A percentile compares a stretch with the other conserved stretches of the same genome.
Conservation (phyloP, 2,888 invertebrate genomes). For the Caenorhabditis sinica region DNA sequence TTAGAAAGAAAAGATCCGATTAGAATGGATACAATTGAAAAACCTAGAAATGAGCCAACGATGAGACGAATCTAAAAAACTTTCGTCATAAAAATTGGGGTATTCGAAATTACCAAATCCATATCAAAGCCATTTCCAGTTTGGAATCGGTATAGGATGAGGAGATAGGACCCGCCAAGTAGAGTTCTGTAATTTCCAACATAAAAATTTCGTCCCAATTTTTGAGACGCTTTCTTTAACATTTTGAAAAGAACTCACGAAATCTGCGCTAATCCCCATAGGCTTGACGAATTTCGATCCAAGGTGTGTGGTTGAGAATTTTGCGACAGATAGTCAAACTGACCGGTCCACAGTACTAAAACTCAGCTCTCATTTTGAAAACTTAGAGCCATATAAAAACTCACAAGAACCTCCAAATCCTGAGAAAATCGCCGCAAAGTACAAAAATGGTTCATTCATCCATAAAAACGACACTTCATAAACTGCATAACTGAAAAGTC, state of each 20-base stretch:
- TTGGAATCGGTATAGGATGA: slow-evolving; percentile 49
- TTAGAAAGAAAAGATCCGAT: slow-evolving; percentile 41
- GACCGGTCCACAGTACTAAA: slow-evolving; percentile 60
- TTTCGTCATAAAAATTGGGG: neutral
- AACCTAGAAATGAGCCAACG: slow-evolving; percentile 42
- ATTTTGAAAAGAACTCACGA: slow-evolving; percentile 34
- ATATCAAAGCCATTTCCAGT: slow-evolving; percentile 41
- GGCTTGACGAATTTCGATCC: slow-evolving; percentile 51
- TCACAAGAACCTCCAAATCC: slow-evolving; percentile 58
- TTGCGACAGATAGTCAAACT: slow-evolving; percentile 60
- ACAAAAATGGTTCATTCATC: slow-evolving; percentile 54
- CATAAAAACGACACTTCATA: slow-evolving; percentile 44
- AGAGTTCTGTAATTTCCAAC: slow-evolving; percentile 24
- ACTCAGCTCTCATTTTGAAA: neutral
- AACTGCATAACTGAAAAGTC: slow-evolving; percentile 57
- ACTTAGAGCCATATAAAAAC: neutral
- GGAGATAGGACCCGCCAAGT: slow-evolving; percentile 45
- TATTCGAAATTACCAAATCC: slow-evolving; percentile 25
- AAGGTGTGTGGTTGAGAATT: slow-evolving; percentile 47
- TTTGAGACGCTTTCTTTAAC: too few relatives aligned
- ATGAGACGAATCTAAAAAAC: slow-evolving; percentile 41
- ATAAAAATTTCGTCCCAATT: neutral
- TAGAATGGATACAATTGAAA: slow-evolving; percentile 28
- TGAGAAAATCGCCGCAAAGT: slow-evolving; percentile 48
- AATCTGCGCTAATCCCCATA: slow-evolving; percentile 53